Base-by-base conservation (phyloP, 1,140 invertebrate genomes). In the Heliconius eleuchia region DNA sequence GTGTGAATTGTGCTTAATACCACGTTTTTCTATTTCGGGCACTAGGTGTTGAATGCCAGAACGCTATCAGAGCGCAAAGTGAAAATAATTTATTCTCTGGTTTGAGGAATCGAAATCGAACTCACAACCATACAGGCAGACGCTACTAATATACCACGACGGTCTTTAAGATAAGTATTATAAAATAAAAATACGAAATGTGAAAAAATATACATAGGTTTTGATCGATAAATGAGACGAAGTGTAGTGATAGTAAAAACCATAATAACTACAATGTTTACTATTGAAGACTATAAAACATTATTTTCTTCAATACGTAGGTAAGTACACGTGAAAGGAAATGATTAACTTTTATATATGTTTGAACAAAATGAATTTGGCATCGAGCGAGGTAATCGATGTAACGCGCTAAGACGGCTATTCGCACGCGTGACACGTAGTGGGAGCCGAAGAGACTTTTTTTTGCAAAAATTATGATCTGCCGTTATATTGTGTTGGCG, bases 401-500 rank as follows among this genome's bases (percentile, higher is more conserved):
- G 72, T 81, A 81, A 73, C 72, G 50, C 39, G 60, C 80, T 76
- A 82, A 80, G 76, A 37, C 82, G 71, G 72, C 74, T 71, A 85
- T 90, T 85, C 77, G 85, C 80, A 90, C 80, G 82, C 87, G 78
- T 50, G 77, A 81, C 85, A 87, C 85, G 86, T 87, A 84, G 71
- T 78, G 66, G 79, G 81, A 83, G 71, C 84, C 83, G 78, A 86
- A 86, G 80, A 81, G 82, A 80, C 83, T 82, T 83, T 89, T 90
- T 86, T 86, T 46, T 78, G 46, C 84, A 84, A 88, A 89, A 92
- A 92, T 89, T 89, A 92, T 90, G 88, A 92, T 90, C 85, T 87
- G 82, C 80, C 81, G 84, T 88, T 87, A 87, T 80, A 83, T 82
- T 75, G 79, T 77, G 85, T 85, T 84, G 85, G 78, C 78, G 84